Evolutionary conservation across 2,113 vertebrate genomes (phyloP), one percentile per base, ranked within the genome.

Genomic region (Crotalus helleri): DNA sequence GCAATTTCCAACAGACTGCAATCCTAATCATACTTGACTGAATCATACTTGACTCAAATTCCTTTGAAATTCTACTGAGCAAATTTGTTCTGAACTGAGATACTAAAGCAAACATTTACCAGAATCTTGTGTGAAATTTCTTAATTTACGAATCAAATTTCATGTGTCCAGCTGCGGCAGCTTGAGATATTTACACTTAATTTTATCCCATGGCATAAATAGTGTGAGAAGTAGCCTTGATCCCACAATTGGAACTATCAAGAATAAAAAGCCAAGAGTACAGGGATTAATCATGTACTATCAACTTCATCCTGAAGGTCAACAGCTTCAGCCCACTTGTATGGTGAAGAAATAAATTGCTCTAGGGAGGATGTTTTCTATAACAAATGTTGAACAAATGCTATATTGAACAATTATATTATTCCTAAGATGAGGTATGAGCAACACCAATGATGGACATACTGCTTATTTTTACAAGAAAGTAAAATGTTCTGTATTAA

Each of bases 21-120:
- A 21, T 88, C 44, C n/a, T 89, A 19, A 93, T 58, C 54, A 53
- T n/a, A 29, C 58, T 92, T 95, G 95, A 49, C 54, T 92, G 15
- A 1, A 89, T 39, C 39, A 39, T 39, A 39, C 39, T 39, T 39
- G 39, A 39, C 3, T 39, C 26, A 51, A 85, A 49, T 33, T 39
- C 11, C 55, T 90, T 81, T 86, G 64, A 90, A 92, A 74, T 57
- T 33, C 5, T 11, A 53, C 85, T 61, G 44, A 92, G 33, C 17
- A 90, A 57, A 58, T 90, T 49, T 85, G 58, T 88, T 53, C 44
- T 53, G 64, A 26, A 81, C 11, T 89, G 10, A 85, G 2, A 59
- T 49, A 8, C 23, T 26, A n/a, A 74, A 53, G 46, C 33, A 53
- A 81, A 4, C 57, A 23, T 19, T 4, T 81, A 51, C 10, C 29